Evolutionary conservation across 2,888 invertebrate species (phyloP).

Genomic region (Scrobipalpa atriplicella): DNA sequence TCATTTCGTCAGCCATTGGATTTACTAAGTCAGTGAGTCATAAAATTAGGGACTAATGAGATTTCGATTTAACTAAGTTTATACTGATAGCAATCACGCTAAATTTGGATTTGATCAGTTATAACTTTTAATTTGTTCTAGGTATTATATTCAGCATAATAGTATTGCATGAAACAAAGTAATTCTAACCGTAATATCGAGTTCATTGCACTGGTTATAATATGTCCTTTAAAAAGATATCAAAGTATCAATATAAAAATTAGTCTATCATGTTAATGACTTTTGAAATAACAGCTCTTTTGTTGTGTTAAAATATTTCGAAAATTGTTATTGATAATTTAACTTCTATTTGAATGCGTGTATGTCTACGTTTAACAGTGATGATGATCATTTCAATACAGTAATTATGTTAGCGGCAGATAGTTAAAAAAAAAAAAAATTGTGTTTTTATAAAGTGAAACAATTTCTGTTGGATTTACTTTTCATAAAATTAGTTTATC

Average conservation of each 20-base stretch:
- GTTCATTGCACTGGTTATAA: neutral
- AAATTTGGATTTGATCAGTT: conserved; percentile 14
- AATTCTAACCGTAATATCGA: neutral
- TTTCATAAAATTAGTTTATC: too few relatives aligned
- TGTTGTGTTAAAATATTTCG: neutral
- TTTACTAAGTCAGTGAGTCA: conserved; percentile 34
- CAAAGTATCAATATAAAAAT: too few relatives aligned
- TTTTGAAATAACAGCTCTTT: conserved; percentile 2
- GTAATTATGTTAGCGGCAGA: too few relatives aligned
- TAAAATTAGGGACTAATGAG: conserved; percentile 34
- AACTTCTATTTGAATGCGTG: too few relatives aligned
- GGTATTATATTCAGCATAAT: neutral
- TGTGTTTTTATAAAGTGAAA: too few relatives aligned
- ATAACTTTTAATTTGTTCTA: conserved; percentile 5
- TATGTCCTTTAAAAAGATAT: neutral
- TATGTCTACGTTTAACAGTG: too few relatives aligned
- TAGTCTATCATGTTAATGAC: neutral
- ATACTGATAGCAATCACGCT: neutral
- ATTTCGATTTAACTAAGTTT: conserved; percentile 27
- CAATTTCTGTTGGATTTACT: too few relatives aligned
- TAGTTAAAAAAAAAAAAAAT: too few relatives aligned
- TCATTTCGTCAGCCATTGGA: conserved; percentile 31
- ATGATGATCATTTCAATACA: too few relatives aligned
- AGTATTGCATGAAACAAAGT: conserved; percentile 8
- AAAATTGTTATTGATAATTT: neutral